phyloP scores from a whole-genome alignment of 1,140 invertebrate species.

The Linepithema humile region DNA sequence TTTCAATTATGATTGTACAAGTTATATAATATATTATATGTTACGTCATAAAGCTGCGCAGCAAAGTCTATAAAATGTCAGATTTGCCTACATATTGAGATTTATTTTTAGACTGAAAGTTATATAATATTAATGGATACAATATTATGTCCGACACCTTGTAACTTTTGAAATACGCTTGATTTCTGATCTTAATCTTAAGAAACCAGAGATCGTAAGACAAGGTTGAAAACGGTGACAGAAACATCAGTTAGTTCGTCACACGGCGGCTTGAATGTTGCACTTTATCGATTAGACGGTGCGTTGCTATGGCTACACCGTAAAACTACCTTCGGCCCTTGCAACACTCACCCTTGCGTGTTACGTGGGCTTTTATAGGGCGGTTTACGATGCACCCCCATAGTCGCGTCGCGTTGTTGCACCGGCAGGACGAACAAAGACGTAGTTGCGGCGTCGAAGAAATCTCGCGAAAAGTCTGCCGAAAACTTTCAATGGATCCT shows the following conservation, averaged over 20 bases:
- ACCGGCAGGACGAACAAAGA: slow-evolving; percentile 40
- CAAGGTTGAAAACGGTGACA: background rate
- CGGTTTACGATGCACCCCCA: slow-evolving; percentile 68
- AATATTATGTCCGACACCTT: background rate
- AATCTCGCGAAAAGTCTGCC: background rate
- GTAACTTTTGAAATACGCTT: slow-evolving; percentile 1
- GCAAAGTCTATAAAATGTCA: background rate
- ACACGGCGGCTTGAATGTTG: slow-evolving; percentile 68
- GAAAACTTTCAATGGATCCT: background rate
- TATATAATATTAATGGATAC: background rate
- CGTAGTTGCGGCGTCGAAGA: slow-evolving; percentile 64
- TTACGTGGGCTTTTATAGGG: slow-evolving; percentile 67
- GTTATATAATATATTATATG: no score
- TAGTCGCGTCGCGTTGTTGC: slow-evolving; percentile 54
- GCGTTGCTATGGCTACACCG: slow-evolving; percentile 77
- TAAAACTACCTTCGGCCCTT: slow-evolving; percentile 61
- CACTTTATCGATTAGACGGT: slow-evolving; percentile 77
- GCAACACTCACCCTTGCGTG: slow-evolving; percentile 57
- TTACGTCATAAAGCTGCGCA: no score
- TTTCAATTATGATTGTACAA: background rate
- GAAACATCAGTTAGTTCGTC: slow-evolving; percentile 40
- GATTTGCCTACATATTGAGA: background rate
- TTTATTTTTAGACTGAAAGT: background rate
- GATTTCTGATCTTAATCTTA: background rate
- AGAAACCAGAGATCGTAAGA: background rate